Evolutionary conservation across 2,888 invertebrate genomes (phyloP).

Genomic region (Exephanes ischioxanthus): DNA sequence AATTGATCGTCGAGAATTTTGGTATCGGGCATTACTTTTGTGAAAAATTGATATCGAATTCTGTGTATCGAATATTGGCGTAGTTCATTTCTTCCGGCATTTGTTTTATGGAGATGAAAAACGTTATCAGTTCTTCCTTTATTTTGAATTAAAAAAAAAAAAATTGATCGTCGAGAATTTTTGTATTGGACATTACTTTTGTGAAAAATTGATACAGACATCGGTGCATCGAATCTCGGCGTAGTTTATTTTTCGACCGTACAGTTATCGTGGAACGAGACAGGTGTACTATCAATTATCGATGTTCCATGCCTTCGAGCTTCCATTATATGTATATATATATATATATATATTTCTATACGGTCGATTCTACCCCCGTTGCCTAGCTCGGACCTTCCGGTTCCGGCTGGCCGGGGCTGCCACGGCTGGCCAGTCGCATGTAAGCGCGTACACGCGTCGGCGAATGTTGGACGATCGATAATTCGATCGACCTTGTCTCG

Average conservation of each 20-base stretch:
- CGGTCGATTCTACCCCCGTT: constrained; percentile 25
- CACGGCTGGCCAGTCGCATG: background rate
- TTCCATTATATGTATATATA: background rate
- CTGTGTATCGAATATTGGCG: background rate
- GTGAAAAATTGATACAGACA: constrained; percentile 3
- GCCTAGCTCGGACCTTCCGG: constrained; percentile 50
- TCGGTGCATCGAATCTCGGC: background rate
- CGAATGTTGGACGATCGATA: constrained; percentile 65
- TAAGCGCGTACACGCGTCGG: constrained; percentile 5
- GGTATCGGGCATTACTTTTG: background rate
- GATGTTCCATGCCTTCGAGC: constrained; percentile 32
- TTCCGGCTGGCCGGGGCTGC: constrained; percentile 43
- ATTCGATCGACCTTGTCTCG: constrained; percentile 66
- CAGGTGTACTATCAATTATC: constrained; percentile 66
- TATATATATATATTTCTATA: constrained; percentile 12
- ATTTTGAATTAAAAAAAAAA: no score
- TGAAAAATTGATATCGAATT: constrained; percentile 5
- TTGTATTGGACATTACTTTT: background rate
- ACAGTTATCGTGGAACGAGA: constrained; percentile 9
- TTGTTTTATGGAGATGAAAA: no score
- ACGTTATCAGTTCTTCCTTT: no score
- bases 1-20: background rate
- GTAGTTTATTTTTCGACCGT: constrained; percentile 25
- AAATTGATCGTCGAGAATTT: background rate
- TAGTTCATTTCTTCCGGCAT: constrained; percentile 17